A percentile compares a stretch with the other conserved stretches of the same genome.
Conservation (phyloP, 1,140 invertebrate species). For the Pseudomyrmex flavicornis region DNA sequence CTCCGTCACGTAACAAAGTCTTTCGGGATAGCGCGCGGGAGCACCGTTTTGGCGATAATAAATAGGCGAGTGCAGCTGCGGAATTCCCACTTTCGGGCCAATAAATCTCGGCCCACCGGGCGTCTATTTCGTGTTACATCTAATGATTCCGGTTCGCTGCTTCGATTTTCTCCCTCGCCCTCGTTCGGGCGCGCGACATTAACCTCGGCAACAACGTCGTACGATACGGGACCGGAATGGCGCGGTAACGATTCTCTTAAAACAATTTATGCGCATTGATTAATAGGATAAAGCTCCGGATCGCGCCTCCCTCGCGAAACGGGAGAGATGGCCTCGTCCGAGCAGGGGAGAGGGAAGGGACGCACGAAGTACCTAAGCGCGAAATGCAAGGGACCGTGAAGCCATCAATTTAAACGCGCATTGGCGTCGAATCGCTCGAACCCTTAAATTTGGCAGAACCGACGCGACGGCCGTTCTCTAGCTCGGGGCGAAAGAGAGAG, state of each 20-base stretch:
- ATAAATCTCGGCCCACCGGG: conserved; percentile 64
- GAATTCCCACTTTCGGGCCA: conserved; percentile 62
- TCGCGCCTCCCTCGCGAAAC: conserved; percentile 54
- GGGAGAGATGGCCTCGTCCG: conserved; percentile 17
- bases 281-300: conserved; percentile 74
- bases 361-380: conserved; percentile 67
- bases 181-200: conserved; percentile 64
- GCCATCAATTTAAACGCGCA: conserved; percentile 74
- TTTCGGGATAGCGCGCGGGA: background rate
- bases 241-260: conserved; percentile 75
- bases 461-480: conserved; percentile 17
- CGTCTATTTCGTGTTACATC: conserved; percentile 69
- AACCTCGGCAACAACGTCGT: conserved; percentile 67
- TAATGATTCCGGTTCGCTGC: conserved; percentile 68
- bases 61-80: conserved; percentile 52
- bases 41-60: conserved; percentile 32
- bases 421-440: conserved; percentile 67
- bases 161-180: conserved; percentile 59
- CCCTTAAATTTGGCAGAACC: conserved; percentile 68
- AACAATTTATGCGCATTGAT: conserved; percentile 77
- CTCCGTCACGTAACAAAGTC: conserved; percentile 12
- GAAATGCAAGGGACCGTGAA: conserved; percentile 74
- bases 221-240: conserved; percentile 62
- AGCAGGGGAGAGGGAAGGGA: conserved; percentile 28
- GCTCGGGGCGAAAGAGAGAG: conserved; percentile 13